phyloP scores from a whole-genome alignment of 2,888 invertebrate species.

The Pseudeuparius sepicola region DNA sequence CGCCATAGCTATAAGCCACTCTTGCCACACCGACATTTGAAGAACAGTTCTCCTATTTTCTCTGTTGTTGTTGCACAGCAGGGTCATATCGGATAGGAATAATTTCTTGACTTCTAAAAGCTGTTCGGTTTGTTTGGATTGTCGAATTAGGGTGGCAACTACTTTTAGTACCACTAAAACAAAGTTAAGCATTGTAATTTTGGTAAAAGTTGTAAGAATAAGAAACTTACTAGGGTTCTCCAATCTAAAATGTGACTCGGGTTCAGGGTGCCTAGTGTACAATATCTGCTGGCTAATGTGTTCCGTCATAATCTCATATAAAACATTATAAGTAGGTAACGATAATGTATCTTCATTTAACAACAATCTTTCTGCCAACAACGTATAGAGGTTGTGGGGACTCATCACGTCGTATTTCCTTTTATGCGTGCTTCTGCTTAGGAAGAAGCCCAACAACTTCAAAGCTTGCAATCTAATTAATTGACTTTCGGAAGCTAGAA shows the following conservation, averaged over 20 bases:
- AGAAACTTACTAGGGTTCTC: constrained; percentile 85
- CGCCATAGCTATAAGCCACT: constrained; percentile 98
- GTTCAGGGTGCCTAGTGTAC: constrained; percentile 89
- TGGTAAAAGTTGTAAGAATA: background rate
- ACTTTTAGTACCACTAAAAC: constrained; percentile 93
- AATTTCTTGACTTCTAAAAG: constrained; percentile 88
- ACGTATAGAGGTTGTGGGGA: constrained; percentile 94
- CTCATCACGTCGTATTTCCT: constrained; percentile 99
- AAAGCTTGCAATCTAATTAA: constrained; percentile 90
- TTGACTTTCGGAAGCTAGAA: constrained; percentile 92
- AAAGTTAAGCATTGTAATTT: constrained; percentile 8
- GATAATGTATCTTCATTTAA: constrained; percentile 83
- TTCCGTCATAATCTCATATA: constrained; percentile 98
- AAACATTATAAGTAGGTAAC: constrained; percentile 93
- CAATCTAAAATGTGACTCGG: constrained; percentile 86
- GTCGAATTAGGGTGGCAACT: constrained; percentile 90
- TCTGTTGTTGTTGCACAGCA: constrained; percentile 91
- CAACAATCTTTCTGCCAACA: constrained; percentile 86
- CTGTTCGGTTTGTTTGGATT: constrained; percentile 90
- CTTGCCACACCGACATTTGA: constrained; percentile 99
- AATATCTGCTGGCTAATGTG: constrained; percentile 92
- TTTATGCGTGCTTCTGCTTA: constrained; percentile 96
- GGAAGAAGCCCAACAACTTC: constrained; percentile 93
- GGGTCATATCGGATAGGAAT: constrained; percentile 97
- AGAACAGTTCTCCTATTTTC: constrained; percentile 95